phyloP scores from a whole-genome alignment of 1,140 invertebrate species.

The Drosophila mojavensis region DNA sequence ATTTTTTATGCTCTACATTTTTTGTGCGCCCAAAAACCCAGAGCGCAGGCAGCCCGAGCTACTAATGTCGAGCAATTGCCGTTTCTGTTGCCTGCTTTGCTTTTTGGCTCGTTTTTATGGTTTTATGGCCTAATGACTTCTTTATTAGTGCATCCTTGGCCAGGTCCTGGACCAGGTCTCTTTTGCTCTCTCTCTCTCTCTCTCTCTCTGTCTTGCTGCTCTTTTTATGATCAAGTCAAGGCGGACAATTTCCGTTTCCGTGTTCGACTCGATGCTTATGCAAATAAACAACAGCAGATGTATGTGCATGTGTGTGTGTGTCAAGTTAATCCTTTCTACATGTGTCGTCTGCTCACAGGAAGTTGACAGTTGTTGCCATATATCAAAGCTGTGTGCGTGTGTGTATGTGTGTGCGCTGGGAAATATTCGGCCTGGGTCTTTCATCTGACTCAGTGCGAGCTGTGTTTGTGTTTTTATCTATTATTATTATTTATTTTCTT shows the following conservation, averaged over 20 bases:
- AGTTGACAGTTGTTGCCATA: slow-evolving; percentile 66
- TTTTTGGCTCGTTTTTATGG: slow-evolving; percentile 60
- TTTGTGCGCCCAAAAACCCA: slow-evolving; percentile 26
- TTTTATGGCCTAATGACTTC: slow-evolving; percentile 76
- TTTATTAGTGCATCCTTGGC: slow-evolving; percentile 76
- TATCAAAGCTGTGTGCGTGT: slow-evolving; percentile 43
- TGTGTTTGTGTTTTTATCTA: slow-evolving; percentile 56
- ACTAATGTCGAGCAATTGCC: slow-evolving; percentile 69
- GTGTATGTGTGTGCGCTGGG: slow-evolving; percentile 47
- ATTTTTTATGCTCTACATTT: slow-evolving; percentile 80
- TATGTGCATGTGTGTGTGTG: slow-evolving; percentile 24
- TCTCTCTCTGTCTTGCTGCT: slow-evolving; percentile 4
- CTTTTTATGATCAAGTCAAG: slow-evolving; percentile 20
- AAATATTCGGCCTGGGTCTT: slow-evolving; percentile 73
- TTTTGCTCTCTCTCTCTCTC: background rate
- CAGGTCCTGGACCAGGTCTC: slow-evolving; percentile 9
- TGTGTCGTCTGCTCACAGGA: slow-evolving; percentile 65
- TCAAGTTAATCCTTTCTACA: slow-evolving; percentile 69
- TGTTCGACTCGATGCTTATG: slow-evolving; percentile 29
- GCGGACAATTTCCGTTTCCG: slow-evolving; percentile 61
- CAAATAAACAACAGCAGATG: slow-evolving; percentile 47
- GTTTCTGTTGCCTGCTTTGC: slow-evolving; percentile 15
- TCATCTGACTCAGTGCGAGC: slow-evolving; percentile 58
- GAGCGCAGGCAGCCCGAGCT: slow-evolving; percentile 36
- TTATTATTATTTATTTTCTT: slow-evolving; percentile 72